Conservation (phyloP, 1,140 invertebrate species). For the Cydia strobilella region DNA sequence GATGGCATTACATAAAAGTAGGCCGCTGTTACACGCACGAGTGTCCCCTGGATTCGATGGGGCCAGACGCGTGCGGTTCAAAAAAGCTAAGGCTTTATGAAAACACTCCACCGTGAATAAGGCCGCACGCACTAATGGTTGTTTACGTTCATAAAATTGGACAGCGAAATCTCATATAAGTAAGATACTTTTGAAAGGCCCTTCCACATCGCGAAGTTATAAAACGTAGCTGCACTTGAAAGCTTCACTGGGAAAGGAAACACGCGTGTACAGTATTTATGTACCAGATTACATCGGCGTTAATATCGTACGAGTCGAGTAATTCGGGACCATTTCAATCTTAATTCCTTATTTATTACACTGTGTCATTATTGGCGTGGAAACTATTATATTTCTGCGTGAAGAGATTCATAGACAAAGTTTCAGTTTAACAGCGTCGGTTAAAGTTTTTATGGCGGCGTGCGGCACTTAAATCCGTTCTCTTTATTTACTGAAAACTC, state of each 20-base stretch:
- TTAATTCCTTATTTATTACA: not conserved
- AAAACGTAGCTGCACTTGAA: slow-evolving; percentile 25
- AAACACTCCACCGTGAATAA: slow-evolving; percentile 28
- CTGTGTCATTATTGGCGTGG: slow-evolving; percentile 3
- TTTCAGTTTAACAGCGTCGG: slow-evolving; percentile 24
- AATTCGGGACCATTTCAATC: not conserved
- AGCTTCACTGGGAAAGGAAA: slow-evolving; percentile 18
- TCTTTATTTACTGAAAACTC: slow-evolving; percentile 29
- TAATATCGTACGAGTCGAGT: not conserved
- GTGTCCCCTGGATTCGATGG: slow-evolving; percentile 30
- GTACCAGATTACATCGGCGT: slow-evolving; percentile 5
- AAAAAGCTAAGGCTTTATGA: slow-evolving; percentile 31
- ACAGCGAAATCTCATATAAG: slow-evolving; percentile 22
- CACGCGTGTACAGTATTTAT: not conserved
- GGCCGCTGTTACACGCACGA: slow-evolving; percentile 40
- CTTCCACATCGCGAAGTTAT: not conserved
- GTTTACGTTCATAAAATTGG: slow-evolving; percentile 32
- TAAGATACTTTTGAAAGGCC: slow-evolving; percentile 16
- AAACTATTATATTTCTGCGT: slow-evolving; percentile 31
- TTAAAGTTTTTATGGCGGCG: slow-evolving; percentile 28
- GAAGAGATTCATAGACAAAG: slow-evolving; percentile 31
- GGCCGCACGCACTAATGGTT: slow-evolving; percentile 25
- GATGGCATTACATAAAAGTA: slow-evolving; percentile 43
- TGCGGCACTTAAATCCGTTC: slow-evolving; percentile 23
- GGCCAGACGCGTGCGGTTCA: slow-evolving; percentile 15